A percentile compares a stretch with the other conserved stretches of the same genome.
Conservation (phyloP, 2,113 vertebrate species). For the Setophaga petechia region DNA sequence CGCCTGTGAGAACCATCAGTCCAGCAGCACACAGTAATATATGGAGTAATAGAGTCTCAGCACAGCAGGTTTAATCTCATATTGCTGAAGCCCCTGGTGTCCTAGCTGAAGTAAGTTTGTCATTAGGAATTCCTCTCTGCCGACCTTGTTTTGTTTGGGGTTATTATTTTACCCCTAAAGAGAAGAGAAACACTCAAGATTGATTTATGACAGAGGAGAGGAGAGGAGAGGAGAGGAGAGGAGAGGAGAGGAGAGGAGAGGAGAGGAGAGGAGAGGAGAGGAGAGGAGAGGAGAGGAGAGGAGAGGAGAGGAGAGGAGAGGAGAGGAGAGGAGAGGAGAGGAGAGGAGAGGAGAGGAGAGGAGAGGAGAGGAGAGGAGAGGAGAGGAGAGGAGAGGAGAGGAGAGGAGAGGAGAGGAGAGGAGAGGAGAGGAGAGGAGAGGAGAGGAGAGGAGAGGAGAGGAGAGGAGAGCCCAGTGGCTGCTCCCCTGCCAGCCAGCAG, state of each 20-base stretch:
- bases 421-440: not conserved
- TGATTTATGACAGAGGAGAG: conserved; percentile 47
- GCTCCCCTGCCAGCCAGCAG: not conserved
- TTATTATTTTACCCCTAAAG: conserved; percentile 70
- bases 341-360: not conserved
- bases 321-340: not conserved
- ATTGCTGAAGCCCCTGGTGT: conserved; percentile 65
- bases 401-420: not conserved
- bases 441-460: not conserved
- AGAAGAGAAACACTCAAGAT: conserved; percentile 60
- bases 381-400: not conserved
- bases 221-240: no score
- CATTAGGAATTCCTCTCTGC: conserved; percentile 70
- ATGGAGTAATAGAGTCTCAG: conserved; percentile 70
- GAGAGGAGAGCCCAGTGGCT: not conserved
- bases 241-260: no score
- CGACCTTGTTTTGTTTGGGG: conserved; percentile 62
- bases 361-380: not conserved
- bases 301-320: not conserved
- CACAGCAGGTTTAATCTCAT: conserved; percentile 71
- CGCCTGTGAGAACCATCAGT: conserved; percentile 67
- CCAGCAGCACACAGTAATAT: conserved; percentile 68
- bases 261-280: no score
- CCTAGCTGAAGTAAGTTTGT: conserved; percentile 63
- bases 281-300: no score